Evolutionary conservation across 2,113 vertebrate genomes (phyloP).

Genomic region (Eolophus roseicapilla): DNA sequence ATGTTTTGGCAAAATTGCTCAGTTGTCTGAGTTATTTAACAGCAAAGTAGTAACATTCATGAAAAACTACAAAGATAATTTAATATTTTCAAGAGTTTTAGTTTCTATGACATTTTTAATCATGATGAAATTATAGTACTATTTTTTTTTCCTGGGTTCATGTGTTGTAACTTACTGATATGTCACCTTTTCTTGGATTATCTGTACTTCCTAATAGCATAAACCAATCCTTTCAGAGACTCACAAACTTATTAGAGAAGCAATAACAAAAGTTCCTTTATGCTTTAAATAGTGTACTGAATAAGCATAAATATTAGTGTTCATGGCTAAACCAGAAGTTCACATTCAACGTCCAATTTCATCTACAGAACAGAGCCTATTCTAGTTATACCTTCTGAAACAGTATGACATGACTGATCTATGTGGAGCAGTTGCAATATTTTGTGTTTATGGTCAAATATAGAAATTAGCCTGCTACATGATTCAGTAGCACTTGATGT

Average conservation of each 20-base stretch:
- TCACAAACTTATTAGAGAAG: conserved; percentile 28
- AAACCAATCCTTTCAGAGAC: conserved; percentile 59
- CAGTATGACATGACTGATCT: background rate
- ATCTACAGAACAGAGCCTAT: conserved; percentile 45
- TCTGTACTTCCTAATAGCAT: conserved; percentile 23
- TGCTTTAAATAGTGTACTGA: conserved; percentile 33
- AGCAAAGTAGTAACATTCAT: background rate
- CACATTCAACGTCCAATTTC: conserved; percentile 43
- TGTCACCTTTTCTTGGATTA: background rate
- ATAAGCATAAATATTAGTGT: conserved; percentile 42
- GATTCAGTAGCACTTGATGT: background rate
- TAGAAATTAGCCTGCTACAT: background rate
- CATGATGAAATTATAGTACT: background rate
- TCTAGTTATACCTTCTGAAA: conserved; percentile 48
- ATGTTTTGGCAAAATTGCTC: background rate
- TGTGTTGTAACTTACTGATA: background rate
- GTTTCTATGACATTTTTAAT: conserved; percentile 6
- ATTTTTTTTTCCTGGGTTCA: background rate
- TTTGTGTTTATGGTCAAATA: conserved; percentile 32
- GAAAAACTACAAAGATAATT: background rate
- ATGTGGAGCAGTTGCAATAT: background rate
- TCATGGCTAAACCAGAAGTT: conserved; percentile 64
- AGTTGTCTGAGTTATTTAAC: background rate
- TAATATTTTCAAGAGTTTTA: background rate
- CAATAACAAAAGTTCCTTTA: conserved; percentile 55